phyloP scores from a whole-genome alignment of 2,888 invertebrate species.

The Drosophila borealis region DNA sequence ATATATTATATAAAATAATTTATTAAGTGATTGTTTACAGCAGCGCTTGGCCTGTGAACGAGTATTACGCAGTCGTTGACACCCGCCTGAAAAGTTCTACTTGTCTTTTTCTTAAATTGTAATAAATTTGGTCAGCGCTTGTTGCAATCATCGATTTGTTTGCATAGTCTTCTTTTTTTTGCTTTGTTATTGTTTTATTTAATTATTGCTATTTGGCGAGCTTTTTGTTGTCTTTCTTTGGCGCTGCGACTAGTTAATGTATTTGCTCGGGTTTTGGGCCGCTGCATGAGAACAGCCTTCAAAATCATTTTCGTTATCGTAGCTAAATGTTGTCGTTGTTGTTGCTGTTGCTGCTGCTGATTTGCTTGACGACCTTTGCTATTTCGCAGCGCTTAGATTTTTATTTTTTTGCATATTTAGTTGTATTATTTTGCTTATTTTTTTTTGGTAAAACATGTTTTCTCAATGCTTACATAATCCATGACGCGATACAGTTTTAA shows the following conservation, averaged over 20 bases:
- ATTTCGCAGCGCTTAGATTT: constrained; percentile 67
- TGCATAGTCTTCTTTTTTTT: constrained; percentile 6
- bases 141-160: constrained; percentile 69
- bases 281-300: constrained; percentile 79
- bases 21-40: too few relatives aligned
- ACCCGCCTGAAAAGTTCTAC: too few relatives aligned
- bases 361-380: constrained; percentile 72
- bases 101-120: constrained; percentile 19
- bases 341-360: constrained; percentile 32
- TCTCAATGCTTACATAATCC: constrained; percentile 68
- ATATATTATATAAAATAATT: too few relatives aligned
- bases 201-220: constrained; percentile 69
- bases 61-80: too few relatives aligned
- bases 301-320: constrained; percentile 60
- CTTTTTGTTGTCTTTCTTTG: constrained; percentile 14
- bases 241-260: constrained; percentile 47
- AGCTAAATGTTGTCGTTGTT: constrained; percentile 36
- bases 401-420: constrained; percentile 62
- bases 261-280: constrained; percentile 56
- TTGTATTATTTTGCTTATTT: constrained; percentile 13
- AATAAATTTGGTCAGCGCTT: constrained; percentile 47
- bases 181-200: constrained; percentile 46
- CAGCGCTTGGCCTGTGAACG: too few relatives aligned
- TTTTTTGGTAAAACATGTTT: constrained; percentile 51
- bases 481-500: constrained; percentile 38